Evolutionary conservation across 2,797 vertebrate species (phyloP).

Genomic region (Clamator glandarius): DNA sequence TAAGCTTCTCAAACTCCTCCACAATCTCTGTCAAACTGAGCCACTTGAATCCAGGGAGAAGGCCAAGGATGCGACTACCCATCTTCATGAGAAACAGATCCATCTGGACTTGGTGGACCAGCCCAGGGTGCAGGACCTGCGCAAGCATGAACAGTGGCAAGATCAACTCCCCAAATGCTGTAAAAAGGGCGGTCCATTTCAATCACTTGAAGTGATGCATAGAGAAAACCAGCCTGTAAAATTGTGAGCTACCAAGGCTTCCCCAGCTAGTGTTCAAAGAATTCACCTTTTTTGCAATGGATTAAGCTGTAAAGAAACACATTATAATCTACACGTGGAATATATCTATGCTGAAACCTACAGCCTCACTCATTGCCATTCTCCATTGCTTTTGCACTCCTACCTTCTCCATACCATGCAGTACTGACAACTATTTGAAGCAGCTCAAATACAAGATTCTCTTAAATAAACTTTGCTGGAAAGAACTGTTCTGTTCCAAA

Average conservation of each 20-base stretch:
- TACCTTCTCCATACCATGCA: fast-evolving
- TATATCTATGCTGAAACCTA: neutral
- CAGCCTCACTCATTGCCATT: neutral
- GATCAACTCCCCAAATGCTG: neutral
- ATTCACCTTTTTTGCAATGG: neutral
- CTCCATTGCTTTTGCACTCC: neutral
- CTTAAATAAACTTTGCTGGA: neutral
- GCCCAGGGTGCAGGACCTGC: constrained; percentile 92
- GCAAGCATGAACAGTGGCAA: neutral
- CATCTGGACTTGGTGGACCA: constrained; percentile 87
- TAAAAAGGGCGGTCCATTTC: neutral
- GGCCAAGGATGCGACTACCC: constrained; percentile 84
- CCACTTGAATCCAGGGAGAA: constrained; percentile 91
- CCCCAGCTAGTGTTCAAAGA: neutral
- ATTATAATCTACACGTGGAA: neutral
- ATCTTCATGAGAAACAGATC: constrained; percentile 92
- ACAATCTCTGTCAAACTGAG: constrained; percentile 92
- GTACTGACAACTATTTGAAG: neutral
- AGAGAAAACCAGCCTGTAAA: neutral
- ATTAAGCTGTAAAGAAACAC: neutral
- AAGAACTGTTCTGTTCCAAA: neutral
- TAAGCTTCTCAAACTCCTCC: constrained; percentile 95
- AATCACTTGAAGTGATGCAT: neutral
- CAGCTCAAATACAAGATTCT: neutral
- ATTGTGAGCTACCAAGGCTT: neutral